Base-by-base conservation (phyloP, 2,888 invertebrate species). In the Ophion ellenae region DNA sequence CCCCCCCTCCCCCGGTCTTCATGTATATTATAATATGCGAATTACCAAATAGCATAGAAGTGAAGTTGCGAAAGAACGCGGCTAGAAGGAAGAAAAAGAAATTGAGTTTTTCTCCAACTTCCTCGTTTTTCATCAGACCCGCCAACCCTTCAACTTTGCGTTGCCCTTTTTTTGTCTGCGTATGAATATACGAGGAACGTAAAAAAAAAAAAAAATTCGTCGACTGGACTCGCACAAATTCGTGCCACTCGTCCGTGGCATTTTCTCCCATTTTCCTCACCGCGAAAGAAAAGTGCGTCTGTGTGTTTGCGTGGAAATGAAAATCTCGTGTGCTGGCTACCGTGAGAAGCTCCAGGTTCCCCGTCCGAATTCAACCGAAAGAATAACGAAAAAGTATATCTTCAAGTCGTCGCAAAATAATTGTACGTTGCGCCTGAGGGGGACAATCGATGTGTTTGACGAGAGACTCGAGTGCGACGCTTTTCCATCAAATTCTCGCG, bases 31-130 rank as follows among this genome's bases (percentile, higher is more conserved):
- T 87, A 89, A 84, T 89, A 88, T 88, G 88, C 86, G 88, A 88
- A 87, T 89, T 89, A 88, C 88, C 86, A 88, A 53, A 85, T 87
- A 88, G 88, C 88, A 84, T 90, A 89, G 87, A 87, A 90, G 86
- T 89, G 87, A 84, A 89, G 87, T 90, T 89, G 89, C 47, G 32
- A 86, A 89, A 88, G 80, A 76, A 81, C 77, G 81, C 83, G 81
- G 80, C 74, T 81, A 89, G 86, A 86, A 83, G 70, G 77, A 82
- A 86, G 76, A 82, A 87, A 87, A 83, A 83, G 80, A 57, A 63
- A 17, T 78, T 61, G 7, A 47, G 66, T 66, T 70, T 79, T 36
- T 24, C 17, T 40, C 57, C 9, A 20, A 10, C 53, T 4, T 3
- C 14, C 14, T 14, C 14, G 47, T 53, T 11, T 11, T 14, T 53